Base-by-base conservation (phyloP, 2,888 invertebrate genomes). In the Athalia cordata region DNA sequence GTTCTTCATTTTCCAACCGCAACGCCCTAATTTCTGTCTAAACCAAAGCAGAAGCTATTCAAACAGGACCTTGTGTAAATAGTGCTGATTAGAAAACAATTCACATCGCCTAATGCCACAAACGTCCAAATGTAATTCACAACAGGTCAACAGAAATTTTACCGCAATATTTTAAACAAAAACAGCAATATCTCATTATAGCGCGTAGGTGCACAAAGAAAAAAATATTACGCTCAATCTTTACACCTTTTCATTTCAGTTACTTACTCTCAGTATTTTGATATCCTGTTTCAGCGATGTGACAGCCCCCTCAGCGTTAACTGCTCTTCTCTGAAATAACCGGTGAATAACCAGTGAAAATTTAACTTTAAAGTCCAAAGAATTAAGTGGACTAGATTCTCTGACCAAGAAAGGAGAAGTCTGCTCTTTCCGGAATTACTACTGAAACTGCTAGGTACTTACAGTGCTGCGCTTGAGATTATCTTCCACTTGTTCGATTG, bases 201-300 rank as follows among this genome's bases (percentile, higher is more conserved):
- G 29, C 29, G 29, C 66, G 7, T 66, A 3, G 50, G 9, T 43
- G 9, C 15, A 67, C 11, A 67, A 8, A 11, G 7, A 13, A 6
- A 45, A 77, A 6, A 6, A 13, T 49, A 49, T 47, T 50, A 50
- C 45, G 11, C 13, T 67, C 8, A 13, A 52, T 49, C 11, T 11
- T 59, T 5, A 4, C 43, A 15, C 8, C 15, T 4, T 43, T 49
- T 66, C 49, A 13, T 49, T 49, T 13, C 5, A 6, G 13, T 43
- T 47, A 88, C 90, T 87, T 88, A 94, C 96, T 92, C 93, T 94
- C 84, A 96, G 91, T 84, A 92, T 91, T 87, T 94, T 94, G 62
- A 95, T 93, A 91, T 96, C 94, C 84, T 93, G 93, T 85, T 93
- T 94, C 82, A 96, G 91, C 86, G 93, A 93, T 4, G 91, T 90